Evolutionary conservation across 2,888 invertebrate genomes (phyloP), one percentile per base, ranked within the genome.

Genomic region (Apoda limacodes): DNA sequence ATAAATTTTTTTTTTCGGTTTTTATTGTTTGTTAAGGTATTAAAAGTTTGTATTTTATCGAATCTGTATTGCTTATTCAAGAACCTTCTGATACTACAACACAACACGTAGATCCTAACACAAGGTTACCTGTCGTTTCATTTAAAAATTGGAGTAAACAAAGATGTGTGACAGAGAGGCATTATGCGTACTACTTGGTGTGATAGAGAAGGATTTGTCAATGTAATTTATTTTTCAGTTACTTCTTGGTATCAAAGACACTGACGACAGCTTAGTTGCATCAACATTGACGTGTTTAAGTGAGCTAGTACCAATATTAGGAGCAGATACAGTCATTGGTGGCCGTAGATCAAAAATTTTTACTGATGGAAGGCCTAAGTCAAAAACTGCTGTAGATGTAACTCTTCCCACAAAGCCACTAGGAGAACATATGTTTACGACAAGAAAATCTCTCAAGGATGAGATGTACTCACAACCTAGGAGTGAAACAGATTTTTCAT

Each of bases 201-300:
- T 23, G 10, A 19, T 22, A 13, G 13, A 23, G 27, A 7, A 25
- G 28, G 5, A 12, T 20, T 22, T 17, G n/a, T 5, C 32, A 39
- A n/a, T n/a, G n/a, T n/a, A n/a, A n/a, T 39, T 39, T 46, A 30
- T 39, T 37, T 83, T 83, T 30, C 68, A 90, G 87, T 69, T 95
- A 29, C 78, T 95, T 21, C 83, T 93, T 19, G 95, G 95, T 3
- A 89, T 96, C 45, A 90, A 92, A 61, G 95, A 96, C 55, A 88
- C 86, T 2, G 90, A 93, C 64, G 93, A 95, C 60, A 82, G 83
- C 31, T 71, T 96, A 37, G 95, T 95, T 1, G 85, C 90, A 13
- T 86, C 88, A 35, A 95, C 95, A 7, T 72, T 96, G 27, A 84
- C 87, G 33, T 90, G 91, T 30, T 67, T 96, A 34, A 93, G 95